Conservation (phyloP, 2,888 invertebrate genomes). For the Phortica okadai region DNA sequence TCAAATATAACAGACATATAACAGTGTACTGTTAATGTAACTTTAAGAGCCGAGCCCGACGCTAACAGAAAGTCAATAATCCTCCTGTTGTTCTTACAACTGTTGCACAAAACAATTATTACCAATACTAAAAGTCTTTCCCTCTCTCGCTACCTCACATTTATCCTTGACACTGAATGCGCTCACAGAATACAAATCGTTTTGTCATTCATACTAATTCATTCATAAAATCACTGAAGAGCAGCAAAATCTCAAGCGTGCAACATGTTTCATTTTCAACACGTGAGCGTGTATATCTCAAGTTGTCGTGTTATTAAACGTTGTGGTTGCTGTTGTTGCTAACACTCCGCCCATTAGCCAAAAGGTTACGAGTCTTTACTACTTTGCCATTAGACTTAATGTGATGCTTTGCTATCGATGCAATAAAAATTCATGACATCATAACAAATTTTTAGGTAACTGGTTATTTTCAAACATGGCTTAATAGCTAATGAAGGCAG, state of each 20-base stretch:
- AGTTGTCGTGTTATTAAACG: neutral
- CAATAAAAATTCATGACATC: neutral
- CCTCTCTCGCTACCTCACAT: neutral
- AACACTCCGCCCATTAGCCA: neutral
- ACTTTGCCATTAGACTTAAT: neutral
- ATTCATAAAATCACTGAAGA: neutral
- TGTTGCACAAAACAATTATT: neutral
- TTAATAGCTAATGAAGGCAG: neutral
- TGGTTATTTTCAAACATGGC: neutral
- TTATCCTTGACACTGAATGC: neutral
- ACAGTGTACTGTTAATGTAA: neutral
- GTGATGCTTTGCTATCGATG: neutral
- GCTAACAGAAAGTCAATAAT: neutral
- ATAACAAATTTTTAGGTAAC: neutral
- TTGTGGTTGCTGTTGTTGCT: neutral
- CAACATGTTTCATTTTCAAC: neutral
- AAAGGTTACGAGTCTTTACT: neutral
- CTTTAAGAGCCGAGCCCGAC: neutral
- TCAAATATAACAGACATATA: too few species aligned
- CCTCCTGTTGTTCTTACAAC: neutral
- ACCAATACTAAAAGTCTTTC: neutral
- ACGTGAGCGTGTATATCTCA: neutral
- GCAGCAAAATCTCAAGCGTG: neutral
- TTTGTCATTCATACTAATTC: neutral
- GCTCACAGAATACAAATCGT: neutral